Base-by-base conservation (phyloP, 2,797 vertebrate genomes). In the Peromyscus attwateri region DNA sequence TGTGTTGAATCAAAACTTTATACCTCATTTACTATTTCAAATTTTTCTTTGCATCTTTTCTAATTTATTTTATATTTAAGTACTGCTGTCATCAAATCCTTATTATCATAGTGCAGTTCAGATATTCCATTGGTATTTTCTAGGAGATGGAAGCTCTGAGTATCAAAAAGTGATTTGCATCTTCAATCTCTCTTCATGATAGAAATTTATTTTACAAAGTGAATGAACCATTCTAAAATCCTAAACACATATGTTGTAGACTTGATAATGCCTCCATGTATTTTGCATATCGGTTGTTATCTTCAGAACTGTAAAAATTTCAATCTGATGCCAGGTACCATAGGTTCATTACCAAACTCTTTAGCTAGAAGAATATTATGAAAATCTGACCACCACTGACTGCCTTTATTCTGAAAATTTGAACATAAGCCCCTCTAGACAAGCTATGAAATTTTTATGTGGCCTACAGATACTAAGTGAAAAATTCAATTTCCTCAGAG, bases 181-280 rank as follows among this genome's bases (percentile, higher is more conserved):
- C 17, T 95, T 92, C 43, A 92, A 80, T 21, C 82, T 87, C 16
- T 4, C 40, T 87, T 90, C 75, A 89, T 75, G 88, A 87, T 62
- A 77, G 34, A 94, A 95, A 95, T 57, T 8, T 85, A 79, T 43
- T 62, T 96, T 95, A 16, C 57, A 29, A 84, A 90, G 49, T 55
- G 2, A 6, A 75, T 79, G n/a, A 91, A 82, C 12, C 83, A 89
- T 60, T 66, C 49, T 71, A 31, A 75, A 83, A 37, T 90, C 3
- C 27, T 62, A 46, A 6, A 52, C 19, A 13, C 6, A 21, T 23
- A n/a, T 57, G 4, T 13, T 5, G n/a, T n/a, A n/a, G 77, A 52
- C 17, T 55, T 34, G 4, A 57, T 3, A n/a, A 57, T 55, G 52
- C 4, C 4, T 2, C 77, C n/a, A 0, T 19, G n/a, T 83, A 40